Conservation (phyloP, 2,888 invertebrate genomes). For the Helobdella robusta region DNA sequence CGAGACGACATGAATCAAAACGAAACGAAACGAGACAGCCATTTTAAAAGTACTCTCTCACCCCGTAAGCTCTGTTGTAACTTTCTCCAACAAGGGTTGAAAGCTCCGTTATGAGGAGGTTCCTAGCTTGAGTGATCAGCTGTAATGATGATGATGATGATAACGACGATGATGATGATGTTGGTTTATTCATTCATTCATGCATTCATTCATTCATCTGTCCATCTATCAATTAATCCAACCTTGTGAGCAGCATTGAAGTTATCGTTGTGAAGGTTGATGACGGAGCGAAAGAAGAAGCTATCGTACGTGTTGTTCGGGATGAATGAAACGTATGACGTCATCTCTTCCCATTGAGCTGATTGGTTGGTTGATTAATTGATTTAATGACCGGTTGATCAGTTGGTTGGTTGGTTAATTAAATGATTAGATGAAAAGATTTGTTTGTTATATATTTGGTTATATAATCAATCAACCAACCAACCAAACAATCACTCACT, state of each 20-base stretch:
- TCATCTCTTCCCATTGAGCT: slow-evolving; percentile 85
- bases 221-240: background rate
- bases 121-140: slow-evolving; percentile 81
- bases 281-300: slow-evolving; percentile 84
- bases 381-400: too few relatives aligned
- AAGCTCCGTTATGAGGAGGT: slow-evolving; percentile 85
- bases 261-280: slow-evolving; percentile 51
- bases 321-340: slow-evolving; percentile 75
- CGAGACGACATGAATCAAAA: background rate
- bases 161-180: background rate
- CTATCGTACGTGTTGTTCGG: slow-evolving; percentile 89
- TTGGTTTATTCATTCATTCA: background rate
- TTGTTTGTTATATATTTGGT: too few relatives aligned
- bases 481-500: background rate
- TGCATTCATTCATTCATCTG: background rate
- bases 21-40: background rate
- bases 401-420: too few relatives aligned
- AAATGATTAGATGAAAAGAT: too few relatives aligned
- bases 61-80: slow-evolving; percentile 48
- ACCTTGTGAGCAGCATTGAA: slow-evolving; percentile 47
- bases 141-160: slow-evolving; percentile 48
- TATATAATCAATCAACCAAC: background rate
- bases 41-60: slow-evolving; percentile 32
- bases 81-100: slow-evolving; percentile 66
- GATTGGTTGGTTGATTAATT: too few relatives aligned